A percentile compares a stretch with the other conserved stretches of the same genome.
phyloP scores from a whole-genome alignment of 2,113 vertebrate species.

The Varanus salvator region DNA sequence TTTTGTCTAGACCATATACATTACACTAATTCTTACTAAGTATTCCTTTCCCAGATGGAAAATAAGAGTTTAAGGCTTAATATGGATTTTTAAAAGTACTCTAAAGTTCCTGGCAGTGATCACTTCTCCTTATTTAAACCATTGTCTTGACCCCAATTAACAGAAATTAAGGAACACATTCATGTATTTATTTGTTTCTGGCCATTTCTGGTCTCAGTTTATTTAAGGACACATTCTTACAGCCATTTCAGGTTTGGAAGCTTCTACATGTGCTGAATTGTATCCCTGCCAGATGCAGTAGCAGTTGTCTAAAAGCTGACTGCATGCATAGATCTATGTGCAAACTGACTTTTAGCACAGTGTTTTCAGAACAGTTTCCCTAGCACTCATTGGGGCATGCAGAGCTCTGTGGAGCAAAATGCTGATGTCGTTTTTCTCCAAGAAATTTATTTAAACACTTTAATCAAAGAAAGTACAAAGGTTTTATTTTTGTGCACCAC shows the following conservation, averaged over 20 bases:
- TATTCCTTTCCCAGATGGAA: slow-evolving; percentile 54
- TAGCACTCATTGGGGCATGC: neutral
- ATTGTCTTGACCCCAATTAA: slow-evolving; percentile 19
- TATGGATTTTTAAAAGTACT: slow-evolving; percentile 47
- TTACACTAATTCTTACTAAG: slow-evolving; percentile 31
- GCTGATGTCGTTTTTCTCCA: neutral
- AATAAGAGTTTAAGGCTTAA: slow-evolving; percentile 53
- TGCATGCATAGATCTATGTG: neutral
- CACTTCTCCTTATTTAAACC: slow-evolving; percentile 44
- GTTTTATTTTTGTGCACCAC: neutral
- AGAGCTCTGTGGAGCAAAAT: neutral
- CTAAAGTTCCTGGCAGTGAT: slow-evolving; percentile 35
- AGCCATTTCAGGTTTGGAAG: neutral
- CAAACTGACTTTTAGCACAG: neutral
- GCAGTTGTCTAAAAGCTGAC: neutral
- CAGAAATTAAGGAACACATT: slow-evolving; percentile 36
- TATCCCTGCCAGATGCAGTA: neutral
- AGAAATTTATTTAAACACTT: neutral
- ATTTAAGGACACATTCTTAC: slow-evolving; percentile 35
- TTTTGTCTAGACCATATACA: slow-evolving; percentile 67
- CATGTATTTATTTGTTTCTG: slow-evolving; percentile 32
- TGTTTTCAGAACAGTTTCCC: neutral
- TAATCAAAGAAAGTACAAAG: neutral
- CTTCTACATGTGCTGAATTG: neutral
- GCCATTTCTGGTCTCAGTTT: slow-evolving; percentile 49